phyloP scores from a whole-genome alignment of 2,797 vertebrate genomes.

The Oophaga sylvatica region DNA sequence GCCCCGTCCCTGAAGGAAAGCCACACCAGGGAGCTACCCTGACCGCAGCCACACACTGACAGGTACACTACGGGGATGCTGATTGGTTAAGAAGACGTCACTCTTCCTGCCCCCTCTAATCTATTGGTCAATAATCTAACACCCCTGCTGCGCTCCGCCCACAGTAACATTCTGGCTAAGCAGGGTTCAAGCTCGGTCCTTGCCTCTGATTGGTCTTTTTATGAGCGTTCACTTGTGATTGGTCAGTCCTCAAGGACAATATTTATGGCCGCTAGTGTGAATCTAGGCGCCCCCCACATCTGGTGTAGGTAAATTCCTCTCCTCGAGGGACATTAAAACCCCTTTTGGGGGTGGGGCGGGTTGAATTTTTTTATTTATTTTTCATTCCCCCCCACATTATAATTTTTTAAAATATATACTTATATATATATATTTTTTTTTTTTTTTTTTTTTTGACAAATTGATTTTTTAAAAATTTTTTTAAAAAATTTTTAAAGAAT shows the following conservation, averaged over 20 bases:
- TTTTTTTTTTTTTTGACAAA: too few species aligned
- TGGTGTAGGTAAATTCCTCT: background rate
- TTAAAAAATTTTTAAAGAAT: too few species aligned
- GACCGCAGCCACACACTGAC: conserved; percentile 41
- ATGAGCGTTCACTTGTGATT: background rate
- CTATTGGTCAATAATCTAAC: conserved; percentile 16
- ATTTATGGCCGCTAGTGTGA: background rate
- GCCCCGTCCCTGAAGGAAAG: conserved; percentile 31
- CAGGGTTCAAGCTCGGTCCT: background rate
- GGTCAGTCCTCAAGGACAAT: background rate
- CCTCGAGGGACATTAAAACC: background rate
- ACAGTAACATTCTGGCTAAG: background rate
- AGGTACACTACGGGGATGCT: background rate
- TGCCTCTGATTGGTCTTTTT: background rate
- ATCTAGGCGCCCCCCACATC: background rate
- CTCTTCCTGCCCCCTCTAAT: background rate
- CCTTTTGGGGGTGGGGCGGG: background rate
- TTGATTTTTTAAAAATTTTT: too few species aligned
- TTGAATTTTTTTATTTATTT: too few species aligned
- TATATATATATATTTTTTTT: too few species aligned
- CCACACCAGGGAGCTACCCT: conserved; percentile 32
- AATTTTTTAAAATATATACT: too few species aligned
- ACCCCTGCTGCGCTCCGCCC: background rate
- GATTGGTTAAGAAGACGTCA: conserved; percentile 29
- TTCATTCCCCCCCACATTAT: too few species aligned